These are phyloP conservation scores for Elysia chlorotica DNA, from an alignment of 1,140 invertebrate species.

Conservation along the genomic window DNA sequence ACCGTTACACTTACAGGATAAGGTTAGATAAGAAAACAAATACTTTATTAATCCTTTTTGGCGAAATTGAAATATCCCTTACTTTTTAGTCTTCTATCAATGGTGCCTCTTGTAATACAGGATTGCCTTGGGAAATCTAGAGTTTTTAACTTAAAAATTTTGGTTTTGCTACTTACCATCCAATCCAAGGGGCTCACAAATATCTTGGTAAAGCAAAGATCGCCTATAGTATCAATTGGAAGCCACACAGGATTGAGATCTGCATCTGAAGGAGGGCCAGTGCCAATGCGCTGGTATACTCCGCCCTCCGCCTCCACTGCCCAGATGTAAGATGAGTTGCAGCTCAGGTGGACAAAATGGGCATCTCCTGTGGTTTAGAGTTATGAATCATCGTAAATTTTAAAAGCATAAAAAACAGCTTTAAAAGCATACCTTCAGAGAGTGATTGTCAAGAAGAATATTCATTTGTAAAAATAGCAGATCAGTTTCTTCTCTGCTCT, in stretches of 20 bases:
- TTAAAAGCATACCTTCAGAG: not conserved
- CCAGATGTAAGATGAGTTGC: slow-evolving; percentile 65
- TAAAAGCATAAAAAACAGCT: not conserved
- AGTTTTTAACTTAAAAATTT: too few species aligned
- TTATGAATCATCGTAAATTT: not conserved
- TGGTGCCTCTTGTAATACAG: too few species aligned
- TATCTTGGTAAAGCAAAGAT: slow-evolving; percentile 60
- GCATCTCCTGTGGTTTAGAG: slow-evolving; percentile 51
- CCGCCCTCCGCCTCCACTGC: slow-evolving; percentile 63
- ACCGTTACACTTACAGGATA: too few species aligned
- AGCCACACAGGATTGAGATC: slow-evolving; percentile 66
- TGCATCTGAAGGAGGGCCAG: slow-evolving; percentile 59
- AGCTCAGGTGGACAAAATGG: slow-evolving; percentile 62
- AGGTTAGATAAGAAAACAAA: too few species aligned
- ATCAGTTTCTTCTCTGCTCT: too few species aligned
- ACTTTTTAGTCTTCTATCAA: too few species aligned
- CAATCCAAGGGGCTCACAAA: slow-evolving; percentile 63
- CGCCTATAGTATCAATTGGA: slow-evolving; percentile 52
- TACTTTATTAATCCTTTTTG: too few species aligned
- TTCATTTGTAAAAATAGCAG: too few species aligned
- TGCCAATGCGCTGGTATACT: slow-evolving; percentile 65
- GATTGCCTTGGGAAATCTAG: too few species aligned
- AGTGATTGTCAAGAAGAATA: too few species aligned
- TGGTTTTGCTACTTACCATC: slow-evolving; percentile 59
- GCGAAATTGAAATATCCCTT: too few species aligned